Evolutionary conservation across 1,140 invertebrate genomes (phyloP).

Genomic region (Galleria mellonella): DNA sequence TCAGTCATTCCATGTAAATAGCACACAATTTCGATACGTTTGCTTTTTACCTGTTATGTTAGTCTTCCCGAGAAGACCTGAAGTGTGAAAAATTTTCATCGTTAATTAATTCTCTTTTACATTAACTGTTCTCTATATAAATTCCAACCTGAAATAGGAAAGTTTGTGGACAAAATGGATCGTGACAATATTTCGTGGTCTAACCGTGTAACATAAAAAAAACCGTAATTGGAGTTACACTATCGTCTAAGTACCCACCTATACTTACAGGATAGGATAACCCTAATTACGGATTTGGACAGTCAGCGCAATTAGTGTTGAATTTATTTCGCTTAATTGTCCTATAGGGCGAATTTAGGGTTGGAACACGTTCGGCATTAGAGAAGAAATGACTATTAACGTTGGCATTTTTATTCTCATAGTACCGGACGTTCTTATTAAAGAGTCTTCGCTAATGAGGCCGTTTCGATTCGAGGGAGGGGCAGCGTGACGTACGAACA

Average conservation of each 20-base stretch:
- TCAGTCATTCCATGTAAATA: constrained; percentile 47
- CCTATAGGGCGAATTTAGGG: constrained; percentile 36
- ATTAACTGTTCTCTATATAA: constrained; percentile 47
- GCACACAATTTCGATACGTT: constrained; percentile 37
- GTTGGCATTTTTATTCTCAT: constrained; percentile 30
- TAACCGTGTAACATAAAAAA: constrained; percentile 37
- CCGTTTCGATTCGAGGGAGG: constrained; percentile 6
- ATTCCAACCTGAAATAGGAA: constrained; percentile 70
- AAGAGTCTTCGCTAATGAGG: constrained; percentile 9
- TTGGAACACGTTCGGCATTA: constrained; percentile 16
- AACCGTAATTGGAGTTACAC: too few species aligned
- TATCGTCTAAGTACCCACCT: too few species aligned
- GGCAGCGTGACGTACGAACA: neutral
- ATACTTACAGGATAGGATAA: constrained; percentile 19
- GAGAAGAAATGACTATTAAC: constrained; percentile 47
- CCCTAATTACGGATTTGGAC: constrained; percentile 55
- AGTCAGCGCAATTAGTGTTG: constrained; percentile 50
- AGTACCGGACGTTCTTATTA: neutral
- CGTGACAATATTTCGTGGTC: constrained; percentile 40
- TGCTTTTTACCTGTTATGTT: constrained; percentile 72
- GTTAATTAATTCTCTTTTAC: constrained; percentile 51
- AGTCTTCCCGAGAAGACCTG: constrained; percentile 76
- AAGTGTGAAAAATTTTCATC: constrained; percentile 72
- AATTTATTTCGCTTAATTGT: constrained; percentile 58
- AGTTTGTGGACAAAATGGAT: constrained; percentile 58